phyloP scores from a whole-genome alignment of 2,888 invertebrate species.

The Mechanitis messenoides region DNA sequence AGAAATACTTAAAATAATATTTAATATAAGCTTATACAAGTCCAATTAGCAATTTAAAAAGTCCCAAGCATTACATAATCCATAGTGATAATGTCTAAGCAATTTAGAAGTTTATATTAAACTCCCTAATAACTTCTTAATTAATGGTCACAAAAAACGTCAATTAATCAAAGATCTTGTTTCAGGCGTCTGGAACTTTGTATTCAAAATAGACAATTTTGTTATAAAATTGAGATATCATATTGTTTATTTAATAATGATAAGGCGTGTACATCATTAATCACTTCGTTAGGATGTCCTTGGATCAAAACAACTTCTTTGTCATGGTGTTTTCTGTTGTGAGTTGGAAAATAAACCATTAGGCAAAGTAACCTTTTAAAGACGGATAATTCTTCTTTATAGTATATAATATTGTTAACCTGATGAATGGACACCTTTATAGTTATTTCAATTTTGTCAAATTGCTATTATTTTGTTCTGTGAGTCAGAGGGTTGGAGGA shows the following conservation, averaged over 20 bases:
- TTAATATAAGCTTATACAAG: too few species aligned
- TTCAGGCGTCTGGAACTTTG: slow-evolving; percentile 11
- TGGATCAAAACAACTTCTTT: slow-evolving; percentile 13
- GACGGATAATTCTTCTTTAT: too few species aligned
- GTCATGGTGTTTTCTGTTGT: slow-evolving; percentile 7
- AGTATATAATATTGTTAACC: too few species aligned
- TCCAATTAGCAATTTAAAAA: too few species aligned
- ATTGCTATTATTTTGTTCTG: too few species aligned
- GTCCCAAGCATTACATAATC: too few species aligned
- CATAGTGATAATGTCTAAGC: too few species aligned
- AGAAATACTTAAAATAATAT: too few species aligned
- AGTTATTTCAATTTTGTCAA: too few species aligned
- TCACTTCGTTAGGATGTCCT: slow-evolving; percentile 16
- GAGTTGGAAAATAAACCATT: slow-evolving; percentile 2
- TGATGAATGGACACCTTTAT: too few species aligned
- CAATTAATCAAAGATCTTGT: slow-evolving; percentile 18
- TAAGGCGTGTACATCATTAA: slow-evolving; percentile 18
- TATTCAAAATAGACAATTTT: slow-evolving; percentile 18
- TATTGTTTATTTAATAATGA: slow-evolving; percentile 20
- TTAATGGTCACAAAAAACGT: neutral
- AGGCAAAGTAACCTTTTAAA: slow-evolving; percentile 2
- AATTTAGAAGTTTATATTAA: too few species aligned
- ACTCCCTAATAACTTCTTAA: neutral
- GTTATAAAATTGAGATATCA: slow-evolving; percentile 18
- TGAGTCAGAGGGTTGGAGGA: too few species aligned